Evolutionary conservation across 2,113 vertebrate species (phyloP).

Genomic region (Macroglossus sobrinus): DNA sequence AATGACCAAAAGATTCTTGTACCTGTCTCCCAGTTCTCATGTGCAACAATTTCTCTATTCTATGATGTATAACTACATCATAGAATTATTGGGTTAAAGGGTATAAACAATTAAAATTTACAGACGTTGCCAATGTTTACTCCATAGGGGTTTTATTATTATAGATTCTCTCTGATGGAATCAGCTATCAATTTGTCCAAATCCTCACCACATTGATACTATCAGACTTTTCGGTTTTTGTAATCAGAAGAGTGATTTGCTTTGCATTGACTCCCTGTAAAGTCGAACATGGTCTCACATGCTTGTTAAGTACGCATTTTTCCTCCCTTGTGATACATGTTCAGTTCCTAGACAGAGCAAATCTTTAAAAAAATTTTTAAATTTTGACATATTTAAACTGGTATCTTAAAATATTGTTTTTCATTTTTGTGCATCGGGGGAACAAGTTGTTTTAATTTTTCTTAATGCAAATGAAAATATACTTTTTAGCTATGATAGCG

Average conservation of each 20-base stretch:
- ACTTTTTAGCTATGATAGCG: not conserved
- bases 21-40: not conserved
- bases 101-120: not conserved
- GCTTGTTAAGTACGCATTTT: not conserved
- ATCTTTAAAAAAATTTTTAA: not conserved
- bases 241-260: not conserved
- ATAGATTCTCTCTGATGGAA: not conserved
- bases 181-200: not conserved
- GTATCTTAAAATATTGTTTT: not conserved
- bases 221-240: not conserved
- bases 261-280: not conserved
- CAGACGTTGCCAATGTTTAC: not conserved
- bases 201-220: not conserved
- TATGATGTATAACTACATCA: not conserved
- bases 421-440: not conserved
- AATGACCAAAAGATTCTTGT: not conserved
- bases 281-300: not conserved
- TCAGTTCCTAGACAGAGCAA: not conserved
- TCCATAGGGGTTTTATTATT: not conserved
- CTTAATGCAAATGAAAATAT: constrained; percentile 25
- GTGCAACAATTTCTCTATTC: not conserved
- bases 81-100: not conserved
- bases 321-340: not conserved
- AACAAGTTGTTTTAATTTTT: not conserved
- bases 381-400: not conserved